phyloP scores from a whole-genome alignment of 2,797 vertebrate genomes.

The Manis javanica region DNA sequence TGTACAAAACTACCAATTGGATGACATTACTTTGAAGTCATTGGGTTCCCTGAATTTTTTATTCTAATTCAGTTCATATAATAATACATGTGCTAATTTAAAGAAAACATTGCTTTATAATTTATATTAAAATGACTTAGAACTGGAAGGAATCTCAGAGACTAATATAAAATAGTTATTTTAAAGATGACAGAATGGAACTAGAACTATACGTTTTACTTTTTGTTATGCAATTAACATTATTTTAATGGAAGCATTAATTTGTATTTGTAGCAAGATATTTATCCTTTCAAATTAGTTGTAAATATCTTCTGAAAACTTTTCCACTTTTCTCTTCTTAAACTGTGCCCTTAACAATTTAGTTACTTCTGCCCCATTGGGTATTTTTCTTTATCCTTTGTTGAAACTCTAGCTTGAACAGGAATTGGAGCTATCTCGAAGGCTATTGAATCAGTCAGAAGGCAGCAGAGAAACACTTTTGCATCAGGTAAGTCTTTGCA shows the following conservation, averaged over 20 bases:
- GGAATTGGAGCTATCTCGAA: conserved; percentile 90
- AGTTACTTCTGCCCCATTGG: conserved; percentile 46
- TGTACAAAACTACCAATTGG: neutral
- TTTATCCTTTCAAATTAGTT: conserved; percentile 16
- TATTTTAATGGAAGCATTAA: conserved; percentile 47
- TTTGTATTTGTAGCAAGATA: neutral
- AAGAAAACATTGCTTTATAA: conserved; percentile 33
- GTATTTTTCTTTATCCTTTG: conserved; percentile 63
- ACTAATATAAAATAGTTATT: conserved; percentile 23
- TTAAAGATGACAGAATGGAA: conserved; percentile 2
- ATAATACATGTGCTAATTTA: neutral
- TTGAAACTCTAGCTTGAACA: conserved; percentile 89
- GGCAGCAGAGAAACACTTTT: conserved; percentile 90
- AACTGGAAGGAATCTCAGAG: conserved; percentile 26
- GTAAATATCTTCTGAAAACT: conserved; percentile 21
- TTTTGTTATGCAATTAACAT: conserved; percentile 22
- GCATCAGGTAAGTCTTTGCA: conserved; percentile 89
- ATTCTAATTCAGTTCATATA: conserved; percentile 59
- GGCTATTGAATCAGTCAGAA: conserved; percentile 92
- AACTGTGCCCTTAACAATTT: neutral
- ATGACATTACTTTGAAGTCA: conserved; percentile 45
- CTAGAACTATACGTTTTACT: neutral
- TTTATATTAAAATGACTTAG: conserved; percentile 48
- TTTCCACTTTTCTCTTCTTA: conserved; percentile 47
- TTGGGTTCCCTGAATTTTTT: neutral